Evolutionary conservation across 1,140 invertebrate species (phyloP), one percentile per base, ranked within the genome.

Genomic region (Pseudachorutes palmiensis): DNA sequence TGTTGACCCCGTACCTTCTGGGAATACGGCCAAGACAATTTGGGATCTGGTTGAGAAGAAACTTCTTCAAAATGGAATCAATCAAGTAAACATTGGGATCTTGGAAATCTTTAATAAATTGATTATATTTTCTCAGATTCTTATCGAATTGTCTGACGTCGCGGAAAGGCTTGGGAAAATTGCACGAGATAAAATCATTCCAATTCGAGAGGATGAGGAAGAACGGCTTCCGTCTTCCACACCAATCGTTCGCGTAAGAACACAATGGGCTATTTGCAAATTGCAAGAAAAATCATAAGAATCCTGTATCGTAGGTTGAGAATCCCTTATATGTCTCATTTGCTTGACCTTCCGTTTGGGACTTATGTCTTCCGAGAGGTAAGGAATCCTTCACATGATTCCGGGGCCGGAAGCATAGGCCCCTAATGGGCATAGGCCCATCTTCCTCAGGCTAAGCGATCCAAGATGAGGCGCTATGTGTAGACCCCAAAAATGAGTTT

Each of bases 321-420:
- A 70, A 64, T 31, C 72, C 72, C 61, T 73, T 73, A n/a, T 63
- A 61, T 73, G 24, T 73, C 72, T 1, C 72, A 73, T 60, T 59
- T 73, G 22, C 48, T 73, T 32, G 72, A 73, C 58, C 58, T 73
- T 9, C 72, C 72, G 14, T 73, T 73, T 62, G 72, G 72, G 9
- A 73, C 68, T 0, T 73, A 73, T 32, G 62, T 73, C 3, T 73
- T 70, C 30, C 68, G 67, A 30, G 72, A 73, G n/a, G n/a, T n/a
- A n/a, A n/a, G n/a, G n/a, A n/a, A n/a, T n/a, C n/a, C n/a, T n/a
- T n/a, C n/a, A n/a, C n/a, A n/a, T n/a, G n/a, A n/a, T n/a, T n/a
- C n/a, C n/a, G n/a, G n/a, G n/a, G n/a, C n/a, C n/a, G n/a, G n/a
- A n/a, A n/a, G n/a, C n/a, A n/a, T n/a, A n/a, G n/a, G n/a, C n/a